Evolutionary conservation across 2,797 vertebrate species (phyloP), one percentile per base, ranked within the genome.

Genomic region (Sebastes aleutianus): DNA sequence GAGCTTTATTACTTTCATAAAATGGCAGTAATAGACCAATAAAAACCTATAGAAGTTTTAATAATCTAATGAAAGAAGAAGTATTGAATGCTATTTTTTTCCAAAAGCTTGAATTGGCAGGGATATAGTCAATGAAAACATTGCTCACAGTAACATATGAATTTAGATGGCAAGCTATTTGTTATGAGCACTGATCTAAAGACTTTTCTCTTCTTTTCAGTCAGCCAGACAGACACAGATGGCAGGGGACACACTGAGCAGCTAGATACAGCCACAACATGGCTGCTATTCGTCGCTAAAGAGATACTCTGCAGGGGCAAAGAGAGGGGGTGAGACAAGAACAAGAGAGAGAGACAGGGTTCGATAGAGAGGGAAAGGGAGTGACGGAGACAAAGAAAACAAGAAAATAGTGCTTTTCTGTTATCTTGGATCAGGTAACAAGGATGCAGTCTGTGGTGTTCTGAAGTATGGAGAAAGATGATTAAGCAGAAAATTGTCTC

Each of bases 201-300:
- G 66, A 43, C 14, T 20, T 72, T 27, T 26, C 5, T 32, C 18
- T 29, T 43, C 43, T 78, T 72, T 75, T 36, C 62, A 83, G 53
- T 78, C 64, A 61, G 76, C 62, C 65, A 77, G 62, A 77, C 74
- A 64, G 50, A 74, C 82, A 78, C 75, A 83, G 78, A 85, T 83
- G 85, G 73, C 58, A 74, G 20, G 80, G 27, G 73, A 85, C 57
- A 80, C 43, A 39, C 65, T 77, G 70, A 77, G 83, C 81, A 77
- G 81, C 79, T 79, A 77, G 88, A 86, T 70, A 67, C 78, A 85
- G 59, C 50, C 47, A 65, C 74, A 80, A 83, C n/a, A 76, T 74
- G 70, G 75, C 9, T 79, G 69, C 66, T 84, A 65, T 69, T 78
- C 5, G 27, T 63, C 3, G 22, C 53, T 74, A 72, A 80, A 88